Evolutionary conservation across 92 coral and sea anemone genomes (phyloP).

Genomic region (Palythoa heliodiscus): DNA sequence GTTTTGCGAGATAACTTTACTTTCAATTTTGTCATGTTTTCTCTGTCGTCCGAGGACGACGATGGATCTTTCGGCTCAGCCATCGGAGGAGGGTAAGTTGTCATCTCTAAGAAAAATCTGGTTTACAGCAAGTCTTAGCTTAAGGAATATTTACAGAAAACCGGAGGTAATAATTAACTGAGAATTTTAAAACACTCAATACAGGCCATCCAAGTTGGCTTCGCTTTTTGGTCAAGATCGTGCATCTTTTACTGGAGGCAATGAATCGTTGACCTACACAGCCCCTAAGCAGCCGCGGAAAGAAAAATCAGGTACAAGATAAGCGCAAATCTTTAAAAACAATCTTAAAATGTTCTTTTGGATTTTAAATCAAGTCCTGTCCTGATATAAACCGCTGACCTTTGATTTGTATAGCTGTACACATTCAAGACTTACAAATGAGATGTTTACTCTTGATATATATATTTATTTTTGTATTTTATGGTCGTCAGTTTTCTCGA

Average conservation of each 20-base stretch:
- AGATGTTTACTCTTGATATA: too few species aligned
- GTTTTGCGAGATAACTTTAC: background rate
- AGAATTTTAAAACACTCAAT: background rate
- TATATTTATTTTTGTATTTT: too few species aligned
- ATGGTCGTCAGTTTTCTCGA: too few species aligned
- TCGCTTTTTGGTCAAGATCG: slow-evolving; percentile 92
- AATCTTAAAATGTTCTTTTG: background rate
- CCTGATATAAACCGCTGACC: background rate
- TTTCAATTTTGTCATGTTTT: slow-evolving; percentile 64
- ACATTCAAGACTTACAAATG: too few species aligned
- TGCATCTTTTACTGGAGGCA: slow-evolving; percentile 88
- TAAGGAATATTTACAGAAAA: slow-evolving; percentile 24
- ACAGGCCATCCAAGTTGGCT: slow-evolving; percentile 93
- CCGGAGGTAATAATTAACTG: background rate
- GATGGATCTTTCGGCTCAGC: slow-evolving; percentile 84
- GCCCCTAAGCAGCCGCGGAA: slow-evolving; percentile 99
- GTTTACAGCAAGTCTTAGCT: background rate
- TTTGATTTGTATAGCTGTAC: background rate
- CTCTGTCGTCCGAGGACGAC: slow-evolving; percentile 81
- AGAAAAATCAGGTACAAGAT: slow-evolving; percentile 68
- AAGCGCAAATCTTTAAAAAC: background rate
- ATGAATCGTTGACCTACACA: slow-evolving; percentile 95
- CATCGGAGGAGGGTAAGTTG: slow-evolving; percentile 72
- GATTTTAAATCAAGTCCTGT: background rate
- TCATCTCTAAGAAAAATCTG: too few species aligned